A percentile compares a stretch with the other conserved stretches of the same genome.
Conservation (phyloP, 2,113 vertebrate species). For the Chionodraco myersi region DNA sequence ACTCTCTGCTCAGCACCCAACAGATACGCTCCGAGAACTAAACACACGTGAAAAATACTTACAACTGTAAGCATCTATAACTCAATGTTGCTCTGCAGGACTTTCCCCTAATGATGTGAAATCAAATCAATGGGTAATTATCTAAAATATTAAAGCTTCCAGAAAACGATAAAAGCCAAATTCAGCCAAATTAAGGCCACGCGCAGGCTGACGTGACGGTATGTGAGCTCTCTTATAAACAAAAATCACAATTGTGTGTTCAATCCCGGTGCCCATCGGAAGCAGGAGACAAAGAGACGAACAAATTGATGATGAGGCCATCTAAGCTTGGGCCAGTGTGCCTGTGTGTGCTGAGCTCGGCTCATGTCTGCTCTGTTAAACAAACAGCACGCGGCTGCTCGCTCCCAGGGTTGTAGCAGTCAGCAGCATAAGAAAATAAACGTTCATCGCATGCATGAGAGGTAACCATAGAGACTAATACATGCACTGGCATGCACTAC, state of each 20-base stretch:
- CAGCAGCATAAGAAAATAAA: slow-evolving; percentile 22
- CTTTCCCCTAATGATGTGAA: slow-evolving; percentile 4
- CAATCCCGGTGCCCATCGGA: slow-evolving; percentile 57
- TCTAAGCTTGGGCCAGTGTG: slow-evolving; percentile 50
- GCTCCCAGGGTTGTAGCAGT: slow-evolving; percentile 14
- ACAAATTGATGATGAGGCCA: slow-evolving; percentile 59
- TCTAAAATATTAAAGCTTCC: slow-evolving; percentile 28
- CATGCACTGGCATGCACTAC: neutral
- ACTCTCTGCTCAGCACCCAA: slow-evolving; percentile 13
- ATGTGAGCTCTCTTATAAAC: slow-evolving; percentile 29
- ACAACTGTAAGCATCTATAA: neutral
- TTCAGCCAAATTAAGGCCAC: neutral
- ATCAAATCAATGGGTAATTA: slow-evolving; percentile 15
- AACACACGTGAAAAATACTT: slow-evolving; percentile 22
- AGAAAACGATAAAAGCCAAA: neutral
- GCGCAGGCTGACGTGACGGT: slow-evolving; percentile 14
- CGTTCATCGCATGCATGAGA: slow-evolving; percentile 8
- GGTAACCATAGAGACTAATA: neutral
- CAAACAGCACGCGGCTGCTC: slow-evolving; percentile 55
- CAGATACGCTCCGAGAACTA: slow-evolving; percentile 24
- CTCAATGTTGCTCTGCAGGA: neutral
- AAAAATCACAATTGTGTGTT: slow-evolving; percentile 60
- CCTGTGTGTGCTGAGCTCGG: slow-evolving; percentile 40
- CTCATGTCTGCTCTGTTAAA: slow-evolving; percentile 68
- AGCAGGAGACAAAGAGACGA: slow-evolving; percentile 63